Conservation (phyloP, 2,888 invertebrate species). For the Sesamia inferens region DNA sequence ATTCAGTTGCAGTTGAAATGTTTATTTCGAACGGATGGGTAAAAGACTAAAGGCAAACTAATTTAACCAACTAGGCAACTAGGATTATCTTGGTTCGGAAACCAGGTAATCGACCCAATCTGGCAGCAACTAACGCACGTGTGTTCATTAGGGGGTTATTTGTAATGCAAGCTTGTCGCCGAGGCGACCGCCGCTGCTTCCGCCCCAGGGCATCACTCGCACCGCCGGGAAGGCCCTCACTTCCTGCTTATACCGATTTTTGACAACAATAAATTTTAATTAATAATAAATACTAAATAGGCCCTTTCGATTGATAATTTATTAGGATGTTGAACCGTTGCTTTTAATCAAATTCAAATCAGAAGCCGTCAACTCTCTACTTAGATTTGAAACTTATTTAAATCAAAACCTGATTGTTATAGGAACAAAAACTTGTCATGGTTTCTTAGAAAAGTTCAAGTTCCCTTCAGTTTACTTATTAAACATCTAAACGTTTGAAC, state of each 20-base stretch:
- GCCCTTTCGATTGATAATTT: constrained; percentile 68
- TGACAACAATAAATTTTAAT: constrained; percentile 82
- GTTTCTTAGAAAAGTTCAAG: constrained; percentile 26
- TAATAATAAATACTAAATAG: constrained; percentile 72
- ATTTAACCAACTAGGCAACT: constrained; percentile 38
- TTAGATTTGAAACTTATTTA: constrained; percentile 3
- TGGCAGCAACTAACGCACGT: constrained; percentile 75
- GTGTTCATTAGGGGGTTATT: constrained; percentile 86
- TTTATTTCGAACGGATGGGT: constrained; percentile 1
- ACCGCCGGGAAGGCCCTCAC: constrained; percentile 84
- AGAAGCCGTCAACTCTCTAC: neutral
- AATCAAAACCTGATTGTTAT: constrained; percentile 10
- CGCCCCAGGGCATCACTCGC: constrained; percentile 83
- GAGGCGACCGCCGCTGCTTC: constrained; percentile 78
- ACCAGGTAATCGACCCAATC: constrained; percentile 77
- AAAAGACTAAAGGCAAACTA: neutral
- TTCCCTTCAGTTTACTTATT: constrained; percentile 22
- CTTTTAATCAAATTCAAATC: constrained; percentile 6
- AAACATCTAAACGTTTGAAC: constrained; percentile 33
- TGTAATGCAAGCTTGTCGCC: constrained; percentile 86
- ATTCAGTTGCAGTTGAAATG: constrained; percentile 1
- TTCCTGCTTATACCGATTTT: constrained; percentile 86
- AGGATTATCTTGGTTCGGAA: constrained; percentile 54
- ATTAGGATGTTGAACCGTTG: constrained; percentile 69
- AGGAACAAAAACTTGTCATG: constrained; percentile 3